Evolutionary conservation across 2,797 vertebrate species (phyloP).

Genomic region (Hafferia zeledoni): DNA sequence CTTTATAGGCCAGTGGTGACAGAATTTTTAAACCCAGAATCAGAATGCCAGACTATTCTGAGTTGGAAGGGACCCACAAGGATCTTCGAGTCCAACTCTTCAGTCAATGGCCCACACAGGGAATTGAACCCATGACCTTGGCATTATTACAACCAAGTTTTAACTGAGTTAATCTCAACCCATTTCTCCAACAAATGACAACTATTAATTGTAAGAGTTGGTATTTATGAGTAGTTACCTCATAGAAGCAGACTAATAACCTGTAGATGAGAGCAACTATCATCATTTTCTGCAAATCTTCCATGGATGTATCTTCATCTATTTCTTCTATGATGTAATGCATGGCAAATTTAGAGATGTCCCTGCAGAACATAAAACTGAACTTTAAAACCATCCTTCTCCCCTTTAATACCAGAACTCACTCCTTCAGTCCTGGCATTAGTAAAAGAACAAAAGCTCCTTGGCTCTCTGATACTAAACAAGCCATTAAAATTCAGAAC

Average conservation of each 20-base stretch:
- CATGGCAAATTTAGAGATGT: conserved; percentile 93
- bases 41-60: too few relatives aligned
- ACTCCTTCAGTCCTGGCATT: background rate
- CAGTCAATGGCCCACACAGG: too few relatives aligned
- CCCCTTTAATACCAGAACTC: background rate
- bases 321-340: conserved; percentile 97
- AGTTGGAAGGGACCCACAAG: too few relatives aligned
- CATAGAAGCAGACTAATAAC: conserved; percentile 92
- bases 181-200: background rate
- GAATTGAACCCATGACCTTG: too few relatives aligned
- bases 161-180: background rate
- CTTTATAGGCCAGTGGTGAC: background rate
- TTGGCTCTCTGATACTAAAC: background rate
- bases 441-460: background rate
- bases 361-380: conserved; percentile 78
- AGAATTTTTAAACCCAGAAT: background rate
- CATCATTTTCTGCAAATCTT: conserved; percentile 98
- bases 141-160: too few relatives aligned
- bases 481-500: conserved; percentile 5
- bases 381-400: background rate
- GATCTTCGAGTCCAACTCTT: too few relatives aligned
- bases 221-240: conserved; percentile 78
- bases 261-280: conserved; percentile 93
- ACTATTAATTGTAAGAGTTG: background rate
- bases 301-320: conserved; percentile 94